These are phyloP conservation scores for Ochotona curzoniae DNA, from an alignment of 2,113 vertebrate species.

Conservation along the genomic window DNA sequence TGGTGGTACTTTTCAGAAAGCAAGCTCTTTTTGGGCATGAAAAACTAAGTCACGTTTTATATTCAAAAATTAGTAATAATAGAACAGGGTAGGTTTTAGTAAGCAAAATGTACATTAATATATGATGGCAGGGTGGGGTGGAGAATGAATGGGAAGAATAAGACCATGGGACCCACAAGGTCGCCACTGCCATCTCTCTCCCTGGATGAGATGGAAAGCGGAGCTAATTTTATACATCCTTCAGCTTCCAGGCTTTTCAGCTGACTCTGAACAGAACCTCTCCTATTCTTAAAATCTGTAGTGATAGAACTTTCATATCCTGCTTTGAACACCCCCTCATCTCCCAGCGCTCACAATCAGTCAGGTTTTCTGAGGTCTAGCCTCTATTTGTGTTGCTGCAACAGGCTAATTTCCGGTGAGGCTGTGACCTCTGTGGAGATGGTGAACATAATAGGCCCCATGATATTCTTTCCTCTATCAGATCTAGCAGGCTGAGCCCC, in stretches of 20 bases:
- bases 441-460: neutral
- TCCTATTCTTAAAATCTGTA: constrained; percentile 51
- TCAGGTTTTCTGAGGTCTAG: neutral
- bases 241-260: neutral
- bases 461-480: constrained; percentile 57
- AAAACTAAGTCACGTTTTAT: neutral
- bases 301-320: constrained; percentile 71
- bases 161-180: neutral
- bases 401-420: constrained; percentile 70
- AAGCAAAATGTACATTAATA: neutral
- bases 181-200: neutral
- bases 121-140: neutral
- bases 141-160: neutral
- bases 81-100: neutral
- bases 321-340: constrained; percentile 38
- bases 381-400: constrained; percentile 16
- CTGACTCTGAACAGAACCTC: neutral
- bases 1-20: neutral
- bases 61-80: neutral
- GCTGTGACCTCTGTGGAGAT: constrained; percentile 34
- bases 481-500: constrained; percentile 56
- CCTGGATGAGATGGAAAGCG: neutral
- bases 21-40: constrained; percentile 5
- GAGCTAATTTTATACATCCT: neutral
- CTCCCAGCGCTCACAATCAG: neutral